Evolutionary conservation across 2,888 invertebrate species (phyloP).

Genomic region (Pristionchus fissidentatus): DNA sequence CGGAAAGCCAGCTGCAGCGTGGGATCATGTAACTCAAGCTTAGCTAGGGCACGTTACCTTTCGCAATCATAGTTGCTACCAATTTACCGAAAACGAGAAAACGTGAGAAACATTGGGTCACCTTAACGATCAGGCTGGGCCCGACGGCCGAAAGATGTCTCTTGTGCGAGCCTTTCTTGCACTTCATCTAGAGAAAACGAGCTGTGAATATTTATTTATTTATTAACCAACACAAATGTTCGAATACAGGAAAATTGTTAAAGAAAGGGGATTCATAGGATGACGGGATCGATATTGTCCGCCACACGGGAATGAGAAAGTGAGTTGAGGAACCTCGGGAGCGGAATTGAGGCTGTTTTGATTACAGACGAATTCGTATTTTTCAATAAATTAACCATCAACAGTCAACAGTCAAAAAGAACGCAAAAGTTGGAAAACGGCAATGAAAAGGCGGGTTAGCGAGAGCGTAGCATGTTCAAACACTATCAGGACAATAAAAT

Average conservation of each 20-base stretch:
- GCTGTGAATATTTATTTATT: not conserved
- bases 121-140: not conserved
- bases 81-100: not conserved
- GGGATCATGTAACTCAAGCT: too few species aligned
- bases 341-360: not conserved
- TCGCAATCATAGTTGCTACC: too few species aligned
- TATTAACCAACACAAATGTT: too few species aligned
- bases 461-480: too few species aligned
- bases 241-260: not conserved
- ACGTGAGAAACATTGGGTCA: too few species aligned
- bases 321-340: not conserved
- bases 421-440: not conserved
- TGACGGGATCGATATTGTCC: not conserved
- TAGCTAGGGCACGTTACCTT: too few species aligned
- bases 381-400: too few species aligned
- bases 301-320: not conserved
- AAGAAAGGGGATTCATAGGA: not conserved
- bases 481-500: too few species aligned
- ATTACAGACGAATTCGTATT: too few species aligned
- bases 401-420: not conserved
- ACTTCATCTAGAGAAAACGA: not conserved
- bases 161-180: not conserved
- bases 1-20: too few species aligned
- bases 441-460: not conserved
- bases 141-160: not conserved